Evolutionary conservation across 2,888 invertebrate genomes (phyloP), one percentile per base, ranked within the genome.

Genomic region (Euspilapteryx auroguttella): DNA sequence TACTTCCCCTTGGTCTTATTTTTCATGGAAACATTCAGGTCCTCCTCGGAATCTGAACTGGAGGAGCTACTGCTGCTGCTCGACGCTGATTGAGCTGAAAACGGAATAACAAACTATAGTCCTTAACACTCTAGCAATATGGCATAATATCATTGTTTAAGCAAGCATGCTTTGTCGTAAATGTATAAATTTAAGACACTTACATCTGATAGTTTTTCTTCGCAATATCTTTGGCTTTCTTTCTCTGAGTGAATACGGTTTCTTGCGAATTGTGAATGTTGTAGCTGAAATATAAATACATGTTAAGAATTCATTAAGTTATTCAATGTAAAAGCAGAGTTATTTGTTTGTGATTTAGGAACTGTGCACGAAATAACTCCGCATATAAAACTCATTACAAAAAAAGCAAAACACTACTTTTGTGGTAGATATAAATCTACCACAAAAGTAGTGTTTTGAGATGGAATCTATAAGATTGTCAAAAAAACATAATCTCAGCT

Each of bases 11-110:
- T 76, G 4, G 63, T 68, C 39, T 76, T 77, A 38, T 77, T 77
- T 39, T 77, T 76, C 59, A 77, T 73, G 17, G 77, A 75, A n/a
- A 77, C 76, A 43, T 77, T 77, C 11, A 76, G 55, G 34, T 77
- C 76, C 34, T 71, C 75, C 0, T 66, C 62, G 25, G 71, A 71
- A 1, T 73, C 68, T 32, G 65, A 68, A 2, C 64, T 52, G 2
- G 59, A 62, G 31, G 64, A 68, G 25, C 53, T 62, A 32, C 57
- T 66, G 29, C 56, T 63, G 17, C 52, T 57, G 27, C 47, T 54
- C 12, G 66, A 61, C 22, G 73, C 73, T 1, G 73, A 76, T 61
- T 77, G 71, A 17, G 76, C 76, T 77, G 41, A 47, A 35, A 7
- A 28, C n/a, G n/a, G n/a, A 25, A 17, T 21, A 30, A 28, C 13